These are phyloP conservation scores for Poeciliopsis infans DNA, from an alignment of 2,797 vertebrate genomes.

Conservation along the genomic window DNA sequence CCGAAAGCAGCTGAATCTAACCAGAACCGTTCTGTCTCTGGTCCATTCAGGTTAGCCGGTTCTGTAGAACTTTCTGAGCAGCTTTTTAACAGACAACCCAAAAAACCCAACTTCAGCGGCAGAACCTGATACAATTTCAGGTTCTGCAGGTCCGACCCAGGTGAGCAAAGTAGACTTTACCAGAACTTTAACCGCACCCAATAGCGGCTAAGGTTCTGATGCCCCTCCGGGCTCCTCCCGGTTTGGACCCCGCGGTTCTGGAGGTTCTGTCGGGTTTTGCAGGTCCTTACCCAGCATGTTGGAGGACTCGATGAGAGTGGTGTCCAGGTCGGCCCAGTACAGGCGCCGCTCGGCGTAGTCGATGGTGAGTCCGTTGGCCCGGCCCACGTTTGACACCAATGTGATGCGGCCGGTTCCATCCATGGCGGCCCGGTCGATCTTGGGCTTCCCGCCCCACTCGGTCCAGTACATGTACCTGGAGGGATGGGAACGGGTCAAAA, in stretches of 20 bases:
- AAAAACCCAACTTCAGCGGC: not conserved
- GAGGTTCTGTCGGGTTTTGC: not conserved
- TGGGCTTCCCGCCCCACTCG: slow-evolving; percentile 97
- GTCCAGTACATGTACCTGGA: slow-evolving; percentile 99
- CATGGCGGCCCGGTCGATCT: slow-evolving; percentile 96
- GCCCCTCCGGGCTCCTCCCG: not conserved
- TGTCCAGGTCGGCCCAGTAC: slow-evolving; percentile 98
- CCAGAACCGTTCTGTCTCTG: not conserved
- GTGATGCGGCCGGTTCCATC: slow-evolving; percentile 93
- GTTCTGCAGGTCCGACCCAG: not conserved
- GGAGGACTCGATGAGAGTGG: slow-evolving; percentile 96
- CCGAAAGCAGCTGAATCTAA: not conserved
- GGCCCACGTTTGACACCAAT: slow-evolving; percentile 92
- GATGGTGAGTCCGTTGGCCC: slow-evolving; percentile 96
- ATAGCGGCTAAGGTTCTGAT: not conserved
- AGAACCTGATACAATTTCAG: not conserved
- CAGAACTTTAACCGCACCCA: too few relatives aligned
- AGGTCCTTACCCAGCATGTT: slow-evolving; percentile 90
- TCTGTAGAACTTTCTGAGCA: not conserved
- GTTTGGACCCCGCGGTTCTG: not conserved
- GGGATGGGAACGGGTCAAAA: slow-evolving; percentile 6
- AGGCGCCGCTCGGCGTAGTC: slow-evolving; percentile 95
- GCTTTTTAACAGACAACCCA: too few relatives aligned
- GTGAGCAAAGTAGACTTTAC: not conserved
- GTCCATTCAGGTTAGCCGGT: not conserved